These are phyloP conservation scores for Machimus atricapillus DNA, from an alignment of 2,888 invertebrate species.

Conservation along the genomic window DNA sequence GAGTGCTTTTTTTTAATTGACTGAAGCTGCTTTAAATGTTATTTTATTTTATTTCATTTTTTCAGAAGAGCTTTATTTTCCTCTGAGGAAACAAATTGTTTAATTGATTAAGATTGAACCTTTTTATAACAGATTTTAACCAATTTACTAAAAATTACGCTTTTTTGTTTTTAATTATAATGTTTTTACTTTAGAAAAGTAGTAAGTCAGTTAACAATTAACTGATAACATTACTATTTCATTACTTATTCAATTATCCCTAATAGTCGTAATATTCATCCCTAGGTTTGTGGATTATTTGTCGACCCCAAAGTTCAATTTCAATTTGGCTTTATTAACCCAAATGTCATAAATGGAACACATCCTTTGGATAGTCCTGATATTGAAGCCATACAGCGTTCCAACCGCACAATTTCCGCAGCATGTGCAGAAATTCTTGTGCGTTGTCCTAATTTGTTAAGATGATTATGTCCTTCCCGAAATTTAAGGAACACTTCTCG, in stretches of 20 bases:
- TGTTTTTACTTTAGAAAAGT: too few species aligned
- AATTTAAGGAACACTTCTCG: background rate
- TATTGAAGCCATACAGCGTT: background rate
- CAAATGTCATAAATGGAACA: background rate
- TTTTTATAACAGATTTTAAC: too few species aligned
- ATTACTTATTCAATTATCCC: background rate
- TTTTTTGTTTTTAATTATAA: too few species aligned
- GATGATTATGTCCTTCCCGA: background rate
- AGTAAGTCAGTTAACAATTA: background rate
- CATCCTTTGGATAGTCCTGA: background rate
- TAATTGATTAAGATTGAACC: too few species aligned
- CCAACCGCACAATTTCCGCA: background rate
- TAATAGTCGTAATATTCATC: background rate
- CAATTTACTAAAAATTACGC: too few species aligned
- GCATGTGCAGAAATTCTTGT: background rate
- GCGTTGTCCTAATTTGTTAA: background rate
- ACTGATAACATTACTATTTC: background rate
- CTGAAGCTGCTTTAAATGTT: background rate
- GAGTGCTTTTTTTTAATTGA: background rate
- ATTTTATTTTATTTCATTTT: background rate
- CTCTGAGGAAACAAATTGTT: too few species aligned
- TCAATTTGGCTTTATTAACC: background rate
- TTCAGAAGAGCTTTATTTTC: too few species aligned
- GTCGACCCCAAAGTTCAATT: background rate
- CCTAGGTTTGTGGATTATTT: background rate